A percentile compares a stretch with the other conserved stretches of the same genome.
Evolutionary conservation across 2,113 vertebrate genomes (phyloP).

Genomic region (Pachyramphus minor): DNA sequence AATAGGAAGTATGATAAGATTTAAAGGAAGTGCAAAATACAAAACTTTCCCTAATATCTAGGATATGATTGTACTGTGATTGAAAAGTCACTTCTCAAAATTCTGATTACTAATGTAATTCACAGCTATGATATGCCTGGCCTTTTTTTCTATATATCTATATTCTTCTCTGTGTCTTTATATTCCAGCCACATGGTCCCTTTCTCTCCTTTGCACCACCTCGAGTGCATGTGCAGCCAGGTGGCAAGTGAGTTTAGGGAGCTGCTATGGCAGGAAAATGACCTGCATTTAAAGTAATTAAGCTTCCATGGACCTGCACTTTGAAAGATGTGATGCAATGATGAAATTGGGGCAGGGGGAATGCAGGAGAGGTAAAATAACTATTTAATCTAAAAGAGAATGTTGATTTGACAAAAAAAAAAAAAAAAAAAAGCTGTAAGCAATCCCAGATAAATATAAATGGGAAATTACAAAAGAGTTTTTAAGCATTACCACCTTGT

Average conservation of each 20-base stretch:
- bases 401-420: background rate
- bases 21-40: background rate
- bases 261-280: background rate
- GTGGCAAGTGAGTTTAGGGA: background rate
- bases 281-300: background rate
- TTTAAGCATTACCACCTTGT: background rate
- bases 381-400: slow-evolving; percentile 14
- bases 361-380: background rate
- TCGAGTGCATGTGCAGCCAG: background rate
- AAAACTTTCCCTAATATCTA: background rate
- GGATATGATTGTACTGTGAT: background rate
- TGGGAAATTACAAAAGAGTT: background rate
- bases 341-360: background rate
- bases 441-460: background rate
- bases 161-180: background rate
- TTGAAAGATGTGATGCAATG: background rate
- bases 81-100: background rate
- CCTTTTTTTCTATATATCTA: background rate
- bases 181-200: background rate
- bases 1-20: background rate
- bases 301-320: background rate
- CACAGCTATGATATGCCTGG: background rate
- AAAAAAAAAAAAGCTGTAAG: background rate
- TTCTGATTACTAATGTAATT: background rate
- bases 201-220: background rate